These are phyloP conservation scores for Labeo rohita DNA, from an alignment of 2,113 vertebrate genomes.

Conservation along the genomic window DNA sequence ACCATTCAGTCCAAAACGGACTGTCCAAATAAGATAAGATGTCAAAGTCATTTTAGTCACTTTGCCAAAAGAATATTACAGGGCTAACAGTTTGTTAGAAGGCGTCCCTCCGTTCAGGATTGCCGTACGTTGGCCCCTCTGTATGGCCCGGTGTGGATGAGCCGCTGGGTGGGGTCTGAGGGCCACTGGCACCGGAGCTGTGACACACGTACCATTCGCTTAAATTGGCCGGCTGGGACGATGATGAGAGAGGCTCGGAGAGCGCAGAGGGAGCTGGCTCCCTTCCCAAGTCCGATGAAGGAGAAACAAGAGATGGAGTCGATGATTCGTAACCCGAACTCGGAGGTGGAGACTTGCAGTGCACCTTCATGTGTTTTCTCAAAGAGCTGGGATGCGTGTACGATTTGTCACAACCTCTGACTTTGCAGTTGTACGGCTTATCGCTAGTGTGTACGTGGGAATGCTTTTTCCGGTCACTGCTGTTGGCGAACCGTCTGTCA, in stretches of 20 bases:
- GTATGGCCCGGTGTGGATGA: constrained; percentile 76
- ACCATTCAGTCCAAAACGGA: constrained; percentile 21
- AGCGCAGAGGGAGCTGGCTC: constrained; percentile 82
- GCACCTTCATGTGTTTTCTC: constrained; percentile 98
- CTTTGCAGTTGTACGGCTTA: constrained; percentile 99
- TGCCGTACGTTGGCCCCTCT: constrained; percentile 73
- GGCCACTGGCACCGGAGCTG: constrained; percentile 80
- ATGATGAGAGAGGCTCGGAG: constrained; percentile 79
- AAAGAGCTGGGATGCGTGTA: constrained; percentile 98
- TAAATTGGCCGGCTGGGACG: constrained; percentile 84
- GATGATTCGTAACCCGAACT: constrained; percentile 94
- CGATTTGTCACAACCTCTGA: constrained; percentile 97
- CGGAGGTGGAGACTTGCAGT: constrained; percentile 95
- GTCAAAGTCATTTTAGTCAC: constrained; percentile 39
- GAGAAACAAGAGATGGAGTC: constrained; percentile 88
- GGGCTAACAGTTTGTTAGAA: constrained; percentile 62
- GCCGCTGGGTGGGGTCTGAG: constrained; percentile 76
- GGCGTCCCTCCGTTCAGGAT: constrained; percentile 71
- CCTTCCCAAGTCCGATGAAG: constrained; percentile 90
- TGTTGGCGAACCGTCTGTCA: constrained; percentile 98
- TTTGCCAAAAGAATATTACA: constrained; percentile 18
- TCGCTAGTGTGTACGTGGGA: constrained; percentile 99
- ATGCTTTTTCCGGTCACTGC: constrained; percentile 98
- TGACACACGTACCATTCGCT: constrained; percentile 98
- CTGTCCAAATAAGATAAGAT: constrained; percentile 32